Evolutionary conservation across 2,113 vertebrate species (phyloP), one percentile per base, ranked within the genome.

Genomic region (Oreochromis tanganicae): DNA sequence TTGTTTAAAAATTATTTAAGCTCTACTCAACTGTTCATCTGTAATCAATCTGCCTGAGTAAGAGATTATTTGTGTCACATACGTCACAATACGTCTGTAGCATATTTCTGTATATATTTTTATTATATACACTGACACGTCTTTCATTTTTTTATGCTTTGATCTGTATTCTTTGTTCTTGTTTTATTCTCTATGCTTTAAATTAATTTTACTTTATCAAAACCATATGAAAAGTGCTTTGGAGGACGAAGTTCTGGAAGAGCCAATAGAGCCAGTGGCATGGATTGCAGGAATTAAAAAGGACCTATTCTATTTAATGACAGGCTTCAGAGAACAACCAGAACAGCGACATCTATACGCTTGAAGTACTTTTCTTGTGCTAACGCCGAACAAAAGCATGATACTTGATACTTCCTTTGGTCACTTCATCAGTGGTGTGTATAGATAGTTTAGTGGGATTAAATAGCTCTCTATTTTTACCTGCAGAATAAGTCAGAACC

Each of bases 1-100:
- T 83, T 80, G 66, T 78, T 68, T 80, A 83, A 87, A 93, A 93
- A 89, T 87, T 81, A 94, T 86, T 85, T 50, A 85, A 90, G 54
- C 41, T 91, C 43, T 55, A 78, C 75, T 81, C 7, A 68, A 75
- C 54, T 68, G 82, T 85, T 93, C 84, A 86, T 89, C 66, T 91
- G 85, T 75, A 86, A n/a, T 63, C 27, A 27, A 80, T 91, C 84
- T 88, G 86, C 55, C 71, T 83, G 38, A 87, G 63, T 55, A 83
- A 84, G 46, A 85, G 68, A 81, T 75, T 78, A 13, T 59, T 84
- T 21, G 14, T 92, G 85, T 91, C 88, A 90, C 9, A 85, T 84
- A 82, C 46, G 12, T 86, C 78, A 79, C 52, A 46, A 2, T 52
- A 66, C 13, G 2, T 78, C 24, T 52, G 73, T 19, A 34, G 27